Evolutionary conservation across 1,140 invertebrate genomes (phyloP).

Genomic region (Lordiphosa clarofinis): DNA sequence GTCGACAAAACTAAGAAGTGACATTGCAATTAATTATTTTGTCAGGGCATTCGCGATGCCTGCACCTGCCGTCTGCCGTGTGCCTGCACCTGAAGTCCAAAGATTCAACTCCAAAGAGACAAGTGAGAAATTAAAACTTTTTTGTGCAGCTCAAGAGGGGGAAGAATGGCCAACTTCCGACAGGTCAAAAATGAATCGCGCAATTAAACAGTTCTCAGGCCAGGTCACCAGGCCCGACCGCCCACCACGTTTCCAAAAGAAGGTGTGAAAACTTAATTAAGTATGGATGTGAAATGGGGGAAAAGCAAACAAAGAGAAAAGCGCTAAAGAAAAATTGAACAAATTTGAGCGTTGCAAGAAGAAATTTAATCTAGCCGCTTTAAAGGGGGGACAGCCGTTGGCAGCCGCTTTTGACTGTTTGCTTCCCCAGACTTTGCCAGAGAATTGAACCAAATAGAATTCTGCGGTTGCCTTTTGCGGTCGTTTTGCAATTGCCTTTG

Average conservation of each 20-base stretch:
- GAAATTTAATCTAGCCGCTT: too few relatives aligned
- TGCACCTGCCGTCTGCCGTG: conserved; percentile 17
- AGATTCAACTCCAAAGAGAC: conserved; percentile 53
- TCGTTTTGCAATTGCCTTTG: conserved; percentile 24
- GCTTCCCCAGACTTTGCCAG: conserved; percentile 10
- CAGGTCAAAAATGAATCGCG: conserved; percentile 75
- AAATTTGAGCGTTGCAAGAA: neutral
- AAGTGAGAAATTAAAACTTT: conserved; percentile 76
- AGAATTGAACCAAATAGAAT: conserved; percentile 58
- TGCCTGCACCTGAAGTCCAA: conserved; percentile 23
- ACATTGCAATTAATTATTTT: conserved; percentile 72
- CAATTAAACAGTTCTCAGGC: conserved; percentile 56
- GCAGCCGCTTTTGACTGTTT: conserved; percentile 14
- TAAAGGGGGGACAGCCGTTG: neutral
- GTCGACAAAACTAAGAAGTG: conserved; percentile 58
- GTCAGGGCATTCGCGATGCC: conserved; percentile 31
- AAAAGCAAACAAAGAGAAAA: conserved; percentile 20
- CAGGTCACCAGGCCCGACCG: conserved; percentile 8
- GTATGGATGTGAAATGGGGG: conserved; percentile 35
- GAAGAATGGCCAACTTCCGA: conserved; percentile 45
- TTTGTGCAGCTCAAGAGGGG: conserved; percentile 16
- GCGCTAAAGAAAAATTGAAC: conserved; percentile 13
- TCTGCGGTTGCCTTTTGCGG: conserved; percentile 61
- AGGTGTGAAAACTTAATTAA: conserved; percentile 69
- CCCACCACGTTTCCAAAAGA: conserved; percentile 10